Conservation (phyloP, 1,140 invertebrate species). For the Diabrotica undecimpunctata region DNA sequence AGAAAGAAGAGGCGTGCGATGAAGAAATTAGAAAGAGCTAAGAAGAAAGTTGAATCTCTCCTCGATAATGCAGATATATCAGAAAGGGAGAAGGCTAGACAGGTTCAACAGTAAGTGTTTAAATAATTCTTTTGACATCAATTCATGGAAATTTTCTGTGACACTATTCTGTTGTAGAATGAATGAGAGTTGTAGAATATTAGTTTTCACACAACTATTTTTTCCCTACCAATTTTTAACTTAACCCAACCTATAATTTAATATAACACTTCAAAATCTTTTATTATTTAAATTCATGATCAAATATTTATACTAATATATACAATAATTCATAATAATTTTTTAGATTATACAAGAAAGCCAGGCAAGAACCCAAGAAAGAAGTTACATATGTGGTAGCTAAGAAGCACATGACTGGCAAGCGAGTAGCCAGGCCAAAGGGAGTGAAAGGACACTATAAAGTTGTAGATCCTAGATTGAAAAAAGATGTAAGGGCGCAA, state of each 20-base stretch:
- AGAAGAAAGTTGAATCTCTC: slow-evolving; percentile 91
- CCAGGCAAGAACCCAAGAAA: slow-evolving; percentile 76
- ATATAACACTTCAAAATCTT: too few relatives aligned
- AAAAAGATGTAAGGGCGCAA: slow-evolving; percentile 80
- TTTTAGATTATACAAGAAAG: slow-evolving; percentile 88
- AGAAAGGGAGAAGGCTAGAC: slow-evolving; percentile 86
- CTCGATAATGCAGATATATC: slow-evolving; percentile 87
- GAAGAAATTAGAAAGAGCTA: slow-evolving; percentile 85
- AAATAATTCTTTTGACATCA: neutral
- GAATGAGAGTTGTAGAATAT: slow-evolving; percentile 11
- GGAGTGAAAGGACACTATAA: slow-evolving; percentile 91
- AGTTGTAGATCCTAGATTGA: slow-evolving; percentile 93
- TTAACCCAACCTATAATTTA: too few relatives aligned
- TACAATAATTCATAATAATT: slow-evolving; percentile 16
- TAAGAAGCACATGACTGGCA: slow-evolving; percentile 81
- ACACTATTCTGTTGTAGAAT: slow-evolving; percentile 7
- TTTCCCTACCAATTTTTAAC: too few relatives aligned
- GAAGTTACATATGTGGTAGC: slow-evolving; percentile 93
- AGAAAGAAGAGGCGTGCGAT: slow-evolving; percentile 90
- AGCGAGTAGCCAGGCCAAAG: slow-evolving; percentile 70
- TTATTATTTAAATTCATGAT: too few relatives aligned
- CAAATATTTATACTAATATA: neutral
- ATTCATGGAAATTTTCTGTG: neutral
- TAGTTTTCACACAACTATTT: too few relatives aligned
- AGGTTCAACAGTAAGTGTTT: slow-evolving; percentile 77